phyloP scores from a whole-genome alignment of 1,140 invertebrate species.

The Bombus polaris region DNA sequence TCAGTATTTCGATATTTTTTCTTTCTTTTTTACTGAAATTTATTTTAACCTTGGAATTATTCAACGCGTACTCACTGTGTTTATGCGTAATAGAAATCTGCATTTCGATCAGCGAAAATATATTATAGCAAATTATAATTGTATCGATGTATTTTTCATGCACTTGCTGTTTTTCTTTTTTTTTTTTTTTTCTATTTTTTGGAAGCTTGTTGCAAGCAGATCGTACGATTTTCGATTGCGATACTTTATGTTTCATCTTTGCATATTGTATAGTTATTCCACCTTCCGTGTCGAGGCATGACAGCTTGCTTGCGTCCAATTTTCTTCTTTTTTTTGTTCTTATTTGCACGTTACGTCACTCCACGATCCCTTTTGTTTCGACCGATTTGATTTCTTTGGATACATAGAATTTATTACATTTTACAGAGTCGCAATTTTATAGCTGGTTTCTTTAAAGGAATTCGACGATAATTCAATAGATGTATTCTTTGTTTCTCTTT shows the following conservation, averaged over 20 bases:
- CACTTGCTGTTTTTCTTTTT: not conserved
- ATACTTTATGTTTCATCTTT: not conserved
- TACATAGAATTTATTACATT: not conserved
- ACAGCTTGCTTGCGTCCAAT: slow-evolving; percentile 63
- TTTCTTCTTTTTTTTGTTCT: not conserved
- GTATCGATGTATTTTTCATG: not conserved
- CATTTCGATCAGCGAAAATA: not conserved
- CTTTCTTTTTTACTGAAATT: not conserved
- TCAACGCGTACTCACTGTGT: not conserved
- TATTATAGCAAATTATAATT: not conserved
- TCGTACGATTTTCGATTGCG: slow-evolving; percentile 21
- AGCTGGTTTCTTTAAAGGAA: not conserved
- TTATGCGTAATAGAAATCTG: slow-evolving; percentile 2
- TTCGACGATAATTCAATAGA: not conserved
- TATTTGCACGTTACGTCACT: slow-evolving; percentile 64
- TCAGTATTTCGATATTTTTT: not conserved
- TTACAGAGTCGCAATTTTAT: not conserved
- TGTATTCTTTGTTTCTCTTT: not conserved
- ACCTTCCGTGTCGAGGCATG: slow-evolving; percentile 44
- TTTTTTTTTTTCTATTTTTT: not conserved
- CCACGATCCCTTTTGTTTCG: not conserved
- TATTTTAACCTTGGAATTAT: not conserved
- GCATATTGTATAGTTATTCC: not conserved
- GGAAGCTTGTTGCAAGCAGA: slow-evolving; percentile 19
- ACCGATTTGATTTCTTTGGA: not conserved